These are phyloP conservation scores for Lithophane socia DNA, from an alignment of 2,888 invertebrate genomes.

Conservation along the genomic window DNA sequence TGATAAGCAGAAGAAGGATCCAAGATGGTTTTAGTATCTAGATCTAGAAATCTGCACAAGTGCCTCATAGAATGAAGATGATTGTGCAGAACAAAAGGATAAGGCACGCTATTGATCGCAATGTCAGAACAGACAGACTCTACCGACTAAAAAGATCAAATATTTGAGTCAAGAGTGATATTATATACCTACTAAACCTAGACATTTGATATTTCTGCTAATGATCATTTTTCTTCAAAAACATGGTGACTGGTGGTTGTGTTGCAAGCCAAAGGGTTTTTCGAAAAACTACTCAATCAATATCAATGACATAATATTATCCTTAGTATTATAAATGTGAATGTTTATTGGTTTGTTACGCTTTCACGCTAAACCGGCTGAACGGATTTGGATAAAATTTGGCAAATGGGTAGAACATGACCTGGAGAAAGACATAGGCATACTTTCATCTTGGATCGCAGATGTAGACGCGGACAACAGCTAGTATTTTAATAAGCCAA, in stretches of 20 bases:
- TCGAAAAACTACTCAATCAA: background rate
- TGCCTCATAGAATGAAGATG: background rate
- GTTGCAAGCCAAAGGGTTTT: background rate
- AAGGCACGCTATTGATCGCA: background rate
- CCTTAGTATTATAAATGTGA: too few species aligned
- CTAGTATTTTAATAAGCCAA: too few species aligned
- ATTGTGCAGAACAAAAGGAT: background rate
- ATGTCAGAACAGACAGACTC: background rate
- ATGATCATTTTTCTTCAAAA: background rate
- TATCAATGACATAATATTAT: background rate
- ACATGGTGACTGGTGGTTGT: background rate
- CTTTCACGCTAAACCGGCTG: too few species aligned
- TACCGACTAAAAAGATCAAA: background rate
- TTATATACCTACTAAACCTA: too few species aligned
- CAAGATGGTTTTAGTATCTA: background rate
- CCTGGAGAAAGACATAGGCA: too few species aligned
- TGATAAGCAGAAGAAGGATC: background rate
- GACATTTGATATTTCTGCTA: background rate
- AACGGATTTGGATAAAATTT: too few species aligned
- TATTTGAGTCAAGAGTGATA: background rate
- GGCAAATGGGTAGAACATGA: too few species aligned
- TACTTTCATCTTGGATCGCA: too few species aligned
- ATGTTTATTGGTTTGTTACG: too few species aligned
- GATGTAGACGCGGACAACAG: too few species aligned
- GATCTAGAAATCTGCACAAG: background rate